These are phyloP conservation scores for Pasiphila rectangulata DNA, from an alignment of 2,888 invertebrate species.

Conservation along the genomic window DNA sequence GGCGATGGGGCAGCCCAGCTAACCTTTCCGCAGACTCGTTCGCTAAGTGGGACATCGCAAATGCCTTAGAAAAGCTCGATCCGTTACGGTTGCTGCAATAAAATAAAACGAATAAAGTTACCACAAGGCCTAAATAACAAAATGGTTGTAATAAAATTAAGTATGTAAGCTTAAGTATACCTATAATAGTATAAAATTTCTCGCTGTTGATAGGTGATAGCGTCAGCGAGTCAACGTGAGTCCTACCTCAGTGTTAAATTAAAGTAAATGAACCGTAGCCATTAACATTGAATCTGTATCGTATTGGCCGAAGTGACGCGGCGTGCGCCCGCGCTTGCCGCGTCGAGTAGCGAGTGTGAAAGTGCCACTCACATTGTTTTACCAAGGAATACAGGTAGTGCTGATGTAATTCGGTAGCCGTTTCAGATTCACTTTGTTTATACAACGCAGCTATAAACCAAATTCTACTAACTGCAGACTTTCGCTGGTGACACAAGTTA, in stretches of 20 bases:
- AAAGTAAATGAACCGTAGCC: too few species aligned
- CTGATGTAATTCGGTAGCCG: conserved; percentile 35
- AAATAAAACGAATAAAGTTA: conserved; percentile 18
- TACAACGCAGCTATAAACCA: too few species aligned
- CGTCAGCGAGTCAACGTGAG: too few species aligned
- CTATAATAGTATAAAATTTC: conserved; percentile 51
- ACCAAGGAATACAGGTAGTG: conserved; percentile 40
- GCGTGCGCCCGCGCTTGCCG: conserved; percentile 20
- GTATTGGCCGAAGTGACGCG: conserved; percentile 19
- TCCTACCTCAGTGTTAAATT: too few species aligned
- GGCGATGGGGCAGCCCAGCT: conserved; percentile 52
- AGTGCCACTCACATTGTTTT: conserved; percentile 61
- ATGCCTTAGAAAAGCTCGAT: conserved; percentile 34
- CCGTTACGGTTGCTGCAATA: conserved; percentile 31
- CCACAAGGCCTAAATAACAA: too few species aligned
- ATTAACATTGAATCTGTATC: too few species aligned
- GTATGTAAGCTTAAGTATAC: too few species aligned
- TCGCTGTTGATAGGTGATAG: too few species aligned
- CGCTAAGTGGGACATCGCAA: conserved; percentile 58
- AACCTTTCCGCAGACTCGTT: conserved; percentile 51
- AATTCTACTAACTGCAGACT: too few species aligned
- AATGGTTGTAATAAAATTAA: too few species aligned
- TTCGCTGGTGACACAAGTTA: too few species aligned
- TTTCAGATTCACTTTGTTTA: conserved; percentile 64
- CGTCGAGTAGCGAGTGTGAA: conserved; percentile 62